Evolutionary conservation across 1,140 invertebrate genomes (phyloP), one percentile per base, ranked within the genome.

Genomic region (Drosophila pachea): DNA sequence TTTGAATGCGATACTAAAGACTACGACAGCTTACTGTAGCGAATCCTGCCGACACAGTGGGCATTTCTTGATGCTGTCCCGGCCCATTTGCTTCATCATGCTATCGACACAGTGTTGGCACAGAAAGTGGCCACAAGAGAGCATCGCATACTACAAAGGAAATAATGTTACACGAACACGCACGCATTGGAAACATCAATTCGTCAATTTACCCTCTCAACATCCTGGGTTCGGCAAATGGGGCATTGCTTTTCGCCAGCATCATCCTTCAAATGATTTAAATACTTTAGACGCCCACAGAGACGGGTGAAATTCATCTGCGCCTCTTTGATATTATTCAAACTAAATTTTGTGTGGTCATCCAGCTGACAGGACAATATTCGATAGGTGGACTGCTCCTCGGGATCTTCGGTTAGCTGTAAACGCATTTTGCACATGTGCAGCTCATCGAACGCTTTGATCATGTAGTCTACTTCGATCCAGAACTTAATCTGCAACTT

Each of bases 401-500:
- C 68, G 0, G 82, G 75, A 33, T 88, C 55, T n/a, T 82, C 64
- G 1, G 77, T 81, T 0, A 88, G 52, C 1, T 69, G 47, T 63
- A 95, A 89, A 40, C 94, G 88, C 42, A 93, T 91, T 68, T 93
- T 94, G 22, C 94, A 94, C 92, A 95, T 95, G 68, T 92, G 91
- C 31, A 96, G 77, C 90, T 96, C 95, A 90, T 96, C 95, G 45
- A 92, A 90, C 7, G 92, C 92, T 33, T 89, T 89, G 2, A 89
- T 74, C 12, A 88, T 75, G 55, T 79, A 88, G 45, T 89, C 89
- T 31, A 77, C 74, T 62, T 89, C 89, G 35, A 89, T 89, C 89
- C 89, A 89, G 43, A 76, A 77, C 31, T 89, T 89, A 0, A 76
- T 73, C n/a, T 78, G 70, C 11, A 68, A 45, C 87, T 92, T 94